Percentiles rank a stretch among this genome's conserved stretches.
phyloP scores from a whole-genome alignment of 2,113 vertebrate species.

The Hyla sarda region DNA sequence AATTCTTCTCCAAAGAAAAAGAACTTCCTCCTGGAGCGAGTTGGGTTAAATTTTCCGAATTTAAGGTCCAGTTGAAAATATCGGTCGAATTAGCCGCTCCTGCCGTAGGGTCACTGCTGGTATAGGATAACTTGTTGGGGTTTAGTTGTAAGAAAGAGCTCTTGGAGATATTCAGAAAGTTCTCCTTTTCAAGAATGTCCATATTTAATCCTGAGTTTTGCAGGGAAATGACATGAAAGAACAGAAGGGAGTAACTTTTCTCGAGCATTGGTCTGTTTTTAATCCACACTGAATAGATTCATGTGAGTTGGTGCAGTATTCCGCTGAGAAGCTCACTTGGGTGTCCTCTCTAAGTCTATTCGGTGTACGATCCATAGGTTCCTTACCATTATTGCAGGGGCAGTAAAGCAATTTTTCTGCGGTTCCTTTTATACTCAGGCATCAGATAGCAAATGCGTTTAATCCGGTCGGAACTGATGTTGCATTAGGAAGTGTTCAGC shows the following conservation, averaged over 20 bases:
- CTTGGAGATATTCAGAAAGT: slow-evolving; percentile 68
- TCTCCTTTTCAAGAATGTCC: slow-evolving; percentile 75
- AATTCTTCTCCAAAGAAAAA: slow-evolving; percentile 82
- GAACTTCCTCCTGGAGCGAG: slow-evolving; percentile 69
- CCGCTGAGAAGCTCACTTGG: slow-evolving; percentile 3
- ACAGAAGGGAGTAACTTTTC: slow-evolving; percentile 58
- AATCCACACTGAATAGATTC: slow-evolving; percentile 30
- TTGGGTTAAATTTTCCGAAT: slow-evolving; percentile 73
- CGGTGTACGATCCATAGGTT: slow-evolving; percentile 33
- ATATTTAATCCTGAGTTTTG: slow-evolving; percentile 67
- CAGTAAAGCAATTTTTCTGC: slow-evolving; percentile 59
- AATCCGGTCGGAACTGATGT: slow-evolving; percentile 31
- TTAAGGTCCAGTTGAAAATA: slow-evolving; percentile 75
- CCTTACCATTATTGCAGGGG: not conserved
- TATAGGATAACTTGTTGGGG: slow-evolving; percentile 67
- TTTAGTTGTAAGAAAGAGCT: slow-evolving; percentile 71
- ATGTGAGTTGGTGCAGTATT: slow-evolving; percentile 8
- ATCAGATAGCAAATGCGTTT: slow-evolving; percentile 33
- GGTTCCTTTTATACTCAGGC: slow-evolving; percentile 61
- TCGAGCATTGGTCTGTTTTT: slow-evolving; percentile 65
- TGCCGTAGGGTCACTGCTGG: slow-evolving; percentile 63
- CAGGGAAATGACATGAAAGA: slow-evolving; percentile 62
- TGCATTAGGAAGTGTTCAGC: slow-evolving; percentile 63
- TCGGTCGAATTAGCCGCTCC: slow-evolving; percentile 72
- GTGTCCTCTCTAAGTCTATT: not conserved